Evolutionary conservation across 2,888 invertebrate species (phyloP).

Genomic region (Acleris cristana): DNA sequence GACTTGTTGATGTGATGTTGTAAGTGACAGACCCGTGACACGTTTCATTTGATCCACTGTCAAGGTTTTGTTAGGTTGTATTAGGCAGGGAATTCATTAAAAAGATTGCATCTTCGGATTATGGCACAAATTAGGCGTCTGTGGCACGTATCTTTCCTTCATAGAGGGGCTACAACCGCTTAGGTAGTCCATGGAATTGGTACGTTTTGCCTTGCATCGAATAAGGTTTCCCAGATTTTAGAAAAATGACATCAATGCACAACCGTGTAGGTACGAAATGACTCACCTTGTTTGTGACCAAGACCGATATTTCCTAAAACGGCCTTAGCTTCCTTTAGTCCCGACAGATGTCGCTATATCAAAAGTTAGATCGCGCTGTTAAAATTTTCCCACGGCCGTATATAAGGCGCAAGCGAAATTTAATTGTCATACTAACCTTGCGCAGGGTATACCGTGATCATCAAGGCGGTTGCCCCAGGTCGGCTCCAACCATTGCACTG

Average conservation of each 20-base stretch:
- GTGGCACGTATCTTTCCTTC: too few species aligned
- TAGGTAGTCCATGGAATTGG: too few species aligned
- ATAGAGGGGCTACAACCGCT: too few species aligned
- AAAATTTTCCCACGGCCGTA: conserved; percentile 51
- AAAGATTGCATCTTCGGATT: neutral
- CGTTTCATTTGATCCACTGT: too few species aligned
- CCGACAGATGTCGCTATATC: conserved; percentile 68
- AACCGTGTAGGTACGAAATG: too few species aligned
- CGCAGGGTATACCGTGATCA: conserved; percentile 90
- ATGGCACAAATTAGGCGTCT: neutral
- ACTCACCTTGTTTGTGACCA: too few species aligned
- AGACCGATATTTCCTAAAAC: conserved; percentile 3
- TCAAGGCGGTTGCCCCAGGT: conserved; percentile 85
- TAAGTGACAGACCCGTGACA: too few species aligned
- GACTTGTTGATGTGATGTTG: conserved; percentile 3
- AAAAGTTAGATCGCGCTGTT: conserved; percentile 61
- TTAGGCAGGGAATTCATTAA: too few species aligned
- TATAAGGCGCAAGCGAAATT: conserved; percentile 46
- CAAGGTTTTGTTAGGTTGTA: too few species aligned
- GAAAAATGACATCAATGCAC: too few species aligned
- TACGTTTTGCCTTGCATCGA: too few species aligned
- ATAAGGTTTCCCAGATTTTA: too few species aligned
- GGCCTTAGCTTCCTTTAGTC: conserved; percentile 21
- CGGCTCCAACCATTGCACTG: conserved; percentile 88
- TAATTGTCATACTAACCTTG: conserved; percentile 86